phyloP scores from a whole-genome alignment of 2,113 vertebrate species.

The Melanostigma gelatinosum region DNA sequence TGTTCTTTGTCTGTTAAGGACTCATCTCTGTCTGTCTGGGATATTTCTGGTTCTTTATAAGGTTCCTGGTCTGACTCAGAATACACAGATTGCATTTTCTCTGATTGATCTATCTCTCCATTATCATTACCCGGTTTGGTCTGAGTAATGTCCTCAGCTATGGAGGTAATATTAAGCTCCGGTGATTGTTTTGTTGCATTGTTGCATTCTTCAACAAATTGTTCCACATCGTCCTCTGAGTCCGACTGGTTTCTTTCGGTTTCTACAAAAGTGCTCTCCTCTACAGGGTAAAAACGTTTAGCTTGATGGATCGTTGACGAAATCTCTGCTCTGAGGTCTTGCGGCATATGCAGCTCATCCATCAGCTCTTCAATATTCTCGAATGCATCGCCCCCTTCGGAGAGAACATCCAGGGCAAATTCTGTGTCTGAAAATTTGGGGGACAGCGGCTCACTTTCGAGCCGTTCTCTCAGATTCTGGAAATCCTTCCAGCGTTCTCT shows the following conservation, averaged over 20 bases:
- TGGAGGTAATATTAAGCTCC: constrained; percentile 2
- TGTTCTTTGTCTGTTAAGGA: constrained; percentile 2
- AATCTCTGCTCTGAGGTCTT: constrained; percentile 76
- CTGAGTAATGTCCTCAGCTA: constrained; percentile 17
- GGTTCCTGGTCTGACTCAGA: constrained; percentile 21
- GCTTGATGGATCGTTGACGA: constrained; percentile 56
- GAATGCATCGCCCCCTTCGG: constrained; percentile 59
- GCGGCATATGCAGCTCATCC: constrained; percentile 78
- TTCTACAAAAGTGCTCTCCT: constrained; percentile 60
- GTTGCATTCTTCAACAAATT: constrained; percentile 19
- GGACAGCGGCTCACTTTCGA: constrained; percentile 69
- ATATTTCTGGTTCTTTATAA: constrained; percentile 19
- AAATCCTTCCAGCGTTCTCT: constrained; percentile 78
- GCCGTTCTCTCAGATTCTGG: constrained; percentile 64
- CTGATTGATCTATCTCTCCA: neutral
- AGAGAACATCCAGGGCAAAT: constrained; percentile 67
- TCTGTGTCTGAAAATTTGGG: constrained; percentile 71
- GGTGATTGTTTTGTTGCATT: constrained; percentile 27
- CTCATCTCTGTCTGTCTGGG: constrained; percentile 21
- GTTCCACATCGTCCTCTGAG: constrained; percentile 64
- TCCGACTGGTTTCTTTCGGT: constrained; percentile 51
- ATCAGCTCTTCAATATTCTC: constrained; percentile 75
- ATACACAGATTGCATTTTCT: neutral
- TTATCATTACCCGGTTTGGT: neutral
- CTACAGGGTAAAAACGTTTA: constrained; percentile 54